Percentiles rank a stretch among this genome's conserved stretches.
phyloP scores from a whole-genome alignment of 92 coral and sea anemone species.

The Siderastrea siderea region DNA sequence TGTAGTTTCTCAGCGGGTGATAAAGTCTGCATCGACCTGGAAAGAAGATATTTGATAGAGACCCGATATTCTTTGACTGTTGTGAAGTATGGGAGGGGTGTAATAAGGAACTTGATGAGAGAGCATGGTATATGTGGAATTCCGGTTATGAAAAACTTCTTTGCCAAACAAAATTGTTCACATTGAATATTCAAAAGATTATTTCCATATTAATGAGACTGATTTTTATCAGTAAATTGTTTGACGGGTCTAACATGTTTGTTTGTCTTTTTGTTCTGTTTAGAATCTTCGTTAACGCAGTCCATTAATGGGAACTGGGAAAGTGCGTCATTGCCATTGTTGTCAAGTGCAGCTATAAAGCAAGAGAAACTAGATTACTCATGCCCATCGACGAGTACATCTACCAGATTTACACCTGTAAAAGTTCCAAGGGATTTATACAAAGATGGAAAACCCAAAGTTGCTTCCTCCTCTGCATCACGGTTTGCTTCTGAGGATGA shows the following conservation, averaged over 20 bases:
- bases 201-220: background rate
- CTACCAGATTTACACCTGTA: slow-evolving; percentile 28
- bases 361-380: slow-evolving; percentile 31
- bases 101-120: background rate
- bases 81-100: background rate
- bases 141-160: background rate
- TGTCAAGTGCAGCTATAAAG: slow-evolving; percentile 25
- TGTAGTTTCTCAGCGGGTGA: background rate
- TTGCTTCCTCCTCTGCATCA: slow-evolving; percentile 31
- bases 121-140: background rate
- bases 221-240: background rate
- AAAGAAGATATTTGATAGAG: background rate
- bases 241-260: background rate
- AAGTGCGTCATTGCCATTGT: slow-evolving; percentile 10
- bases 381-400: slow-evolving; percentile 21
- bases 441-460: slow-evolving; percentile 44
- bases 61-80: background rate
- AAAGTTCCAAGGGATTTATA: slow-evolving; percentile 40
- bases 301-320: slow-evolving; percentile 21
- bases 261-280: background rate
- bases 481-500: slow-evolving; percentile 71
- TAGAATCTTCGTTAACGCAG: slow-evolving; percentile 6
- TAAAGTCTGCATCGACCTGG: background rate
- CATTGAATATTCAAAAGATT: background rate
- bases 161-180: background rate